These are phyloP conservation scores for Danaus plexippus DNA, from an alignment of 1,140 invertebrate genomes.

Conservation along the genomic window DNA sequence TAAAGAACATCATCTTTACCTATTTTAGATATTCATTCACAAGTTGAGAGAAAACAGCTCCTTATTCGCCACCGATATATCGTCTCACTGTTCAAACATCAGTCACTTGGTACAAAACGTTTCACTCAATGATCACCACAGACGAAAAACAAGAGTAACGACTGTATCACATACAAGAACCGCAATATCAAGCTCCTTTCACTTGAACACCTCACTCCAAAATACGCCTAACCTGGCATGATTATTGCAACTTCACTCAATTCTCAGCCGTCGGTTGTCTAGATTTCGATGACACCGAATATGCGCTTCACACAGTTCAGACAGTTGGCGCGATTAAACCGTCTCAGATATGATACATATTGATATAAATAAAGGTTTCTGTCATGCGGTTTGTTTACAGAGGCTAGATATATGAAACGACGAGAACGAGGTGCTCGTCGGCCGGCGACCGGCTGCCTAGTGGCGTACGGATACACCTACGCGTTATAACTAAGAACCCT, in stretches of 20 bases:
- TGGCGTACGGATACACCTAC: constrained; percentile 3
- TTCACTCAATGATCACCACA: constrained; percentile 23
- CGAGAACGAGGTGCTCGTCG: constrained; percentile 19
- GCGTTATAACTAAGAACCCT: too few species aligned
- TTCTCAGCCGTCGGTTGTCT: constrained; percentile 45
- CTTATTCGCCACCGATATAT: not conserved
- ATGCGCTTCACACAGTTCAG: constrained; percentile 3
- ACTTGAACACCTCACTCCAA: constrained; percentile 48
- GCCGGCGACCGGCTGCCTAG: constrained; percentile 26
- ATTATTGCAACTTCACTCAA: constrained; percentile 41
- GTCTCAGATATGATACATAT: constrained; percentile 27
- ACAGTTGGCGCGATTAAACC: constrained; percentile 7
- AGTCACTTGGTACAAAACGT: constrained; percentile 6
- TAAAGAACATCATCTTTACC: constrained; percentile 11
- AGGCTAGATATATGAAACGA: constrained; percentile 8
- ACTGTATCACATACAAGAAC: constrained; percentile 31
- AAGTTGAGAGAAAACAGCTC: constrained; percentile 14
- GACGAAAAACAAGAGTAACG: constrained; percentile 28
- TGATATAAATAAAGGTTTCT: constrained; percentile 37
- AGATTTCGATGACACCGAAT: constrained; percentile 26
- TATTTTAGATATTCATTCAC: constrained; percentile 28
- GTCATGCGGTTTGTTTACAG: constrained; percentile 58
- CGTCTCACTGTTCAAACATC: too few species aligned
- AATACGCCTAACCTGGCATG: constrained; percentile 42
- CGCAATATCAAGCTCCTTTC: constrained; percentile 51